Evolutionary conservation across 2,888 invertebrate genomes (phyloP).

Genomic region (Coelinius sp.): DNA sequence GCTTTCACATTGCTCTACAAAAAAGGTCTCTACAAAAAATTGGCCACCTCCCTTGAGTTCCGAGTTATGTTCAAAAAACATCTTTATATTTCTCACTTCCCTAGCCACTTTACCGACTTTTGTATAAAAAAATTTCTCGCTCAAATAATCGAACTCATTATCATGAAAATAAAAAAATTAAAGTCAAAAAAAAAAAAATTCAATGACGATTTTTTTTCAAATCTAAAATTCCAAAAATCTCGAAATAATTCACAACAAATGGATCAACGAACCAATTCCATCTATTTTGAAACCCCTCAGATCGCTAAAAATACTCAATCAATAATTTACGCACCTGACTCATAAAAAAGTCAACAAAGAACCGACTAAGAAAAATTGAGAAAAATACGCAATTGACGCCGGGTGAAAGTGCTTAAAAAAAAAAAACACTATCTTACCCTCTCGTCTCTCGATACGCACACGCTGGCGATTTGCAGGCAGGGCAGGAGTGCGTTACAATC

Average conservation of each 20-base stretch:
- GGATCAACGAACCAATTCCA: background rate
- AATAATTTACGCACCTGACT: background rate
- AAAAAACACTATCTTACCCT: background rate
- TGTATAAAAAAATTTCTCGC: background rate
- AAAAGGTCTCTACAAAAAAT: too few relatives aligned
- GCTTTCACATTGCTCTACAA: too few relatives aligned
- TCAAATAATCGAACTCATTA: background rate
- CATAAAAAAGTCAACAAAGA: background rate
- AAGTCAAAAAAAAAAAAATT: background rate
- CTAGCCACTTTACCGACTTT: too few relatives aligned
- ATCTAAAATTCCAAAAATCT: background rate
- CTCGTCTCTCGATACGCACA: slow-evolving; percentile 22
- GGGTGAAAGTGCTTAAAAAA: background rate
- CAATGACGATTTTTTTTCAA: background rate
- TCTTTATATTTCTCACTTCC: too few relatives aligned
- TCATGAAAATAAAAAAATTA: background rate
- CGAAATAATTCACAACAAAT: background rate
- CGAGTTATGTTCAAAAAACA: too few relatives aligned
- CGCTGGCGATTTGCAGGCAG: background rate
- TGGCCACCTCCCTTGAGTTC: too few relatives aligned
- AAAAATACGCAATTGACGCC: slow-evolving; percentile 5
- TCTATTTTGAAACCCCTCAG: background rate
- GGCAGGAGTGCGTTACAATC: slow-evolving; percentile 20
- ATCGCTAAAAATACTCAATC: background rate
- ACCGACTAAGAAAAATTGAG: background rate